phyloP scores from a whole-genome alignment of 2,888 invertebrate species.

The Crematogaster levior region DNA sequence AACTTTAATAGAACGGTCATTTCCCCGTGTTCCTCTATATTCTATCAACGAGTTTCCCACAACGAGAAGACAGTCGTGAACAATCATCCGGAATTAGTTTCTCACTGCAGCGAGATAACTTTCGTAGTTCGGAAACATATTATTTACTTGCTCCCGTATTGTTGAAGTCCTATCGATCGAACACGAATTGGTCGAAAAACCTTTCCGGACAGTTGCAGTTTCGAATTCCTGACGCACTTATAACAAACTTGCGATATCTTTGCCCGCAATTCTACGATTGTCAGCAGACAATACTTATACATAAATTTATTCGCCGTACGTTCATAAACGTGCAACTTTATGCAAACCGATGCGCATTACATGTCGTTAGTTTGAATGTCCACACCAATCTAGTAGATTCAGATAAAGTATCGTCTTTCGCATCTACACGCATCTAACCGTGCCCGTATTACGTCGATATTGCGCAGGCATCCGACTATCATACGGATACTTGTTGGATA shows the following conservation, averaged over 20 bases:
- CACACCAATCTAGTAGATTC: background rate
- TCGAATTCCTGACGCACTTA: background rate
- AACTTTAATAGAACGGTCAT: background rate
- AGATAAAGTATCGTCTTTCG: conserved; percentile 40
- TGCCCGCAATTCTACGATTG: background rate
- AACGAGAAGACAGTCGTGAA: background rate
- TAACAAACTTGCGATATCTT: background rate
- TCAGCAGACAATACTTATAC: background rate
- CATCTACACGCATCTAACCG: conserved; percentile 20
- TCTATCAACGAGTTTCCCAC: background rate
- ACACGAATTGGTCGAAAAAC: background rate
- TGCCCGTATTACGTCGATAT: conserved; percentile 25
- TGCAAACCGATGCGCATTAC: background rate
- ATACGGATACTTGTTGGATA: background rate
- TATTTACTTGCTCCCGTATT: background rate
- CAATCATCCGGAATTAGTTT: background rate
- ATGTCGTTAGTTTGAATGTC: background rate
- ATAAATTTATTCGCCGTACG: conserved; percentile 33
- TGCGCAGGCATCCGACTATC: background rate
- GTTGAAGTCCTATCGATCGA: background rate
- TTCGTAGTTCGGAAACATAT: background rate
- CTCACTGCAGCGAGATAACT: background rate
- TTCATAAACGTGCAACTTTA: conserved; percentile 24
- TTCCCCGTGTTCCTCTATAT: background rate
- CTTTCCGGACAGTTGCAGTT: background rate